phyloP scores from a whole-genome alignment of 2,797 vertebrate species.

The Myotis planiceps region DNA sequence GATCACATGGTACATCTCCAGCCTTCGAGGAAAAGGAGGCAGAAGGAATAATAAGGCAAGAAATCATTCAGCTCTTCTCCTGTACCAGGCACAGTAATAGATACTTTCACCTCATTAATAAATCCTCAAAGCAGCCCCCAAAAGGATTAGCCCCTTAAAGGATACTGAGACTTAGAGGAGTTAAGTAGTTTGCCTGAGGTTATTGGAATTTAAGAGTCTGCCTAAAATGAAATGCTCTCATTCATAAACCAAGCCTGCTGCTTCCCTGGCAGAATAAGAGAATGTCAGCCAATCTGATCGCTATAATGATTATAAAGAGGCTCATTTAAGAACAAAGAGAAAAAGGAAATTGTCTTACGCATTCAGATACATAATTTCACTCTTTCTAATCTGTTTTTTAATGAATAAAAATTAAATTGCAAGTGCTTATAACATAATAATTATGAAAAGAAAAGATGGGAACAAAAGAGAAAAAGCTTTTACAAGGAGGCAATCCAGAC shows the following conservation, averaged over 20 bases:
- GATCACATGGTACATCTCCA: not conserved
- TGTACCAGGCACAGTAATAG: not conserved
- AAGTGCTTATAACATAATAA: not conserved
- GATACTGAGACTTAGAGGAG: not conserved
- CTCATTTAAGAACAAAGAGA: not conserved
- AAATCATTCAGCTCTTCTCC: not conserved
- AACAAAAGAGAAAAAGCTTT: not conserved
- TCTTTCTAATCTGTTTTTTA: not conserved
- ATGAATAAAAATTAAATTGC: constrained; percentile 23
- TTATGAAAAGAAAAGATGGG: not conserved
- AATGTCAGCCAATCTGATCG: not conserved
- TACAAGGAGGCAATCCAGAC: not conserved
- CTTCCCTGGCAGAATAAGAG: not conserved
- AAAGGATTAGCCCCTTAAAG: not conserved
- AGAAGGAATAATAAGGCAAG: not conserved
- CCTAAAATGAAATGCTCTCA: not conserved
- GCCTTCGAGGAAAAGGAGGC: not conserved
- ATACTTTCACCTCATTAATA: not conserved
- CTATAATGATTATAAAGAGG: not conserved
- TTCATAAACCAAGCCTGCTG: not conserved
- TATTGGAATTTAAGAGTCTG: not conserved
- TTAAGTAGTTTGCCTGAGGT: not conserved
- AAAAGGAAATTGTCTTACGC: not conserved
- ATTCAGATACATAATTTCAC: not conserved
- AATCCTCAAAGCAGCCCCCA: not conserved